Percentiles rank a stretch among this genome's conserved stretches.
Evolutionary conservation across 2,888 invertebrate species (phyloP).

Genomic region (Ormyrus nitidulus): DNA sequence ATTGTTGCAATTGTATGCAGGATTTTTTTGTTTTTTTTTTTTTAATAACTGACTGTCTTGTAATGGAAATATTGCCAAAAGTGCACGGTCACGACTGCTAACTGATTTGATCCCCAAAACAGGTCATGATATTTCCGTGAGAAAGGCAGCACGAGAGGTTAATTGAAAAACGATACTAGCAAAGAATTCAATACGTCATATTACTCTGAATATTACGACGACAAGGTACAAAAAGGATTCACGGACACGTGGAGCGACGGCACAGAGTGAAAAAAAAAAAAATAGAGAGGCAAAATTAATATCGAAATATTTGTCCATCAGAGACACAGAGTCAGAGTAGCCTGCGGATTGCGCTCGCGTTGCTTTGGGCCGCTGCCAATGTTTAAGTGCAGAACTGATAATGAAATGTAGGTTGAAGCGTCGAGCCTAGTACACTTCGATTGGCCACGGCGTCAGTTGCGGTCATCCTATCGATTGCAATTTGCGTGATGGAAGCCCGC

Average conservation of each 20-base stretch:
- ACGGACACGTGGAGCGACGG: background rate
- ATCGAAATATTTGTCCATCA: background rate
- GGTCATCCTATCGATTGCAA: constrained; percentile 50
- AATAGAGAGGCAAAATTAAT: background rate
- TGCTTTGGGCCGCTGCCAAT: constrained; percentile 29
- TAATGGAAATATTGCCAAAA: too few species aligned
- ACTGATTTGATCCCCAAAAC: too few species aligned
- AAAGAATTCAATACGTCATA: too few species aligned
- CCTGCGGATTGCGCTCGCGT: background rate
- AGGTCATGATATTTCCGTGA: too few species aligned
- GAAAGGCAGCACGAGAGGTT: too few species aligned
- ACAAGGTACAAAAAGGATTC: constrained; percentile 2
- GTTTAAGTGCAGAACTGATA: constrained; percentile 32
- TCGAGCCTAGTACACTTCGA: constrained; percentile 14
- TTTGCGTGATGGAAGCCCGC: constrained; percentile 47
- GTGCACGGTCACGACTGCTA: too few species aligned
- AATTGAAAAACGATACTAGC: too few species aligned
- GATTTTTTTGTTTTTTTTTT: too few species aligned
- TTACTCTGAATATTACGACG: background rate
- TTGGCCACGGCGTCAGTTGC: constrained; percentile 32
- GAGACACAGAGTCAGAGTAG: background rate
- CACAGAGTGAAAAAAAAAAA: background rate
- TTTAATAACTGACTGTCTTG: too few species aligned
- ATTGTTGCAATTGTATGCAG: too few species aligned
- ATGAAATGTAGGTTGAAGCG: constrained; percentile 51